These are phyloP conservation scores for Pediacus dermestoides DNA, from an alignment of 2,888 invertebrate species.

Conservation along the genomic window DNA sequence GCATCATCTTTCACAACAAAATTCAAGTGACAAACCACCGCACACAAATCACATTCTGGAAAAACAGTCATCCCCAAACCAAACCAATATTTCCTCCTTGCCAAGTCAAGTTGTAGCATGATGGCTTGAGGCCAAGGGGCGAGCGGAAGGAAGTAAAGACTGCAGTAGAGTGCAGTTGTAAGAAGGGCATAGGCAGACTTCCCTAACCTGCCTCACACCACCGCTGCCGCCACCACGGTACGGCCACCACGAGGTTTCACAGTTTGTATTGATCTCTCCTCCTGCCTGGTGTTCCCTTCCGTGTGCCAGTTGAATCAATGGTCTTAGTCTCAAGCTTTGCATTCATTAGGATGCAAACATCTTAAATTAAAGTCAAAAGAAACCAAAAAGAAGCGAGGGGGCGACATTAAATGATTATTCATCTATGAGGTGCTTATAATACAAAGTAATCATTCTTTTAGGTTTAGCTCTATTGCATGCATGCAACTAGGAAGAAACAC, in stretches of 20 bases:
- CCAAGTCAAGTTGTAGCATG: no score
- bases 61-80: no score
- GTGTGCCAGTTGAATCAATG: constrained; percentile 45
- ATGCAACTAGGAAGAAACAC: constrained; percentile 22
- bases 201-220: constrained; percentile 51
- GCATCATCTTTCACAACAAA: no score
- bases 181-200: constrained; percentile 37
- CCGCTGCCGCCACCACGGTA: constrained; percentile 22
- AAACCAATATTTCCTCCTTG: no score
- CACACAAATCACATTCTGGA: no score
- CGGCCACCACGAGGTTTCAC: constrained; percentile 39
- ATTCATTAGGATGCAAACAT: constrained; percentile 34
- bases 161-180: constrained; percentile 44
- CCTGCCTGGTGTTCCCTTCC: constrained; percentile 43
- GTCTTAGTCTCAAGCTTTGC: constrained; percentile 43
- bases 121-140: constrained; percentile 33
- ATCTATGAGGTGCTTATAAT: no score
- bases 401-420: no score
- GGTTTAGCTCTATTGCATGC: no score
- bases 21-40: no score
- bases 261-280: constrained; percentile 51
- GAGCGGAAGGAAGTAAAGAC: constrained; percentile 42
- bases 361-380: no score
- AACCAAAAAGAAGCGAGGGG: no score
- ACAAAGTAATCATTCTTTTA: no score